Percentiles rank a stretch among this genome's conserved stretches.
Evolutionary conservation across 2,113 vertebrate genomes (phyloP).

Genomic region (Cinclus mexicanus): DNA sequence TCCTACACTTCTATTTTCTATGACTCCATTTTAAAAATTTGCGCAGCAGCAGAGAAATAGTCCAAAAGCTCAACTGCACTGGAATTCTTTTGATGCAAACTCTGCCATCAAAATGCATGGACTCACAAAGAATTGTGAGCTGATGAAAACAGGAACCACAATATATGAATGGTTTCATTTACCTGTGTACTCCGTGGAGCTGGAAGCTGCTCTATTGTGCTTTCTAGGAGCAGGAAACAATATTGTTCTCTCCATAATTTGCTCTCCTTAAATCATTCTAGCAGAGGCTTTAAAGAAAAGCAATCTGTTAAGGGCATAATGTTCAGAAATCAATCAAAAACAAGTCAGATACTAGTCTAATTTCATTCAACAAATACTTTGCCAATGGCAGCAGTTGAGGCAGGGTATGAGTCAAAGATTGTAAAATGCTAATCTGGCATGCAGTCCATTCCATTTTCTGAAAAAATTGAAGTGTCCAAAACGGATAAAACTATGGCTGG

Average conservation of each 20-base stretch:
- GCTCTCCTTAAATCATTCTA: neutral
- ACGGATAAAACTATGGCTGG: neutral
- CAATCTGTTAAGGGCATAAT: slow-evolving; percentile 2
- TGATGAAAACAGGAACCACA: neutral
- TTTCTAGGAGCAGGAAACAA: neutral
- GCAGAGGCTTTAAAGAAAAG: neutral
- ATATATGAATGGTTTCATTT: neutral
- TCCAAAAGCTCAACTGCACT: neutral
- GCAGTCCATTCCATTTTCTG: neutral
- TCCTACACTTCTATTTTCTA: neutral
- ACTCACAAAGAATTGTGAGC: neutral
- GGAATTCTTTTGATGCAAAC: neutral
- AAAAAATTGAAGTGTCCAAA: neutral
- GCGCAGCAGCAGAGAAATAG: neutral
- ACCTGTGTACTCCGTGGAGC: neutral
- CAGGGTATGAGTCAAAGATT: neutral
- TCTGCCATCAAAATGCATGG: neutral
- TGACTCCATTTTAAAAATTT: neutral
- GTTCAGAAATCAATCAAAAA: slow-evolving; percentile 16
- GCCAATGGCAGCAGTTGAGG: neutral
- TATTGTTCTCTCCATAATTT: neutral
- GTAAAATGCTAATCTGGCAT: neutral
- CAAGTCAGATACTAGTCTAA: neutral
- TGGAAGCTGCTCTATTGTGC: neutral
- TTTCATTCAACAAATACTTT: neutral